These are phyloP conservation scores for Tyrannus savana DNA, from an alignment of 2,113 vertebrate genomes.

Conservation along the genomic window DNA sequence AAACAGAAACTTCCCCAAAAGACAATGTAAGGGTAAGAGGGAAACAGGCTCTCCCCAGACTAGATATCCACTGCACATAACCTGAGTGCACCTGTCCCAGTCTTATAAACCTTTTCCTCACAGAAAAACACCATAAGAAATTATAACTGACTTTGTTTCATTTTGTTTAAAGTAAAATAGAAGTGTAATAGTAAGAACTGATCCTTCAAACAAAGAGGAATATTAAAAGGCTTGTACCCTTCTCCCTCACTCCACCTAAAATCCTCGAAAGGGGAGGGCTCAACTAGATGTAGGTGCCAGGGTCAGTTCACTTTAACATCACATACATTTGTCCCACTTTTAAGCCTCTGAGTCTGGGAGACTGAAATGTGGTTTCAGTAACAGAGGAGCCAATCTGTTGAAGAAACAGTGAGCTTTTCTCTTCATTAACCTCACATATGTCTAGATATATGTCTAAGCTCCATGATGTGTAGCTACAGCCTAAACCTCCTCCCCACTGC, in stretches of 20 bases:
- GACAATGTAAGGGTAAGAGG: neutral
- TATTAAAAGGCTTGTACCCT: neutral
- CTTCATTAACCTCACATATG: neutral
- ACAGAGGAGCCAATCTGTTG: rapidly evolving
- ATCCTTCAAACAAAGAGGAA: neutral
- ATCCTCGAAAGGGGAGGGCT: neutral
- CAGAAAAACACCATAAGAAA: neutral
- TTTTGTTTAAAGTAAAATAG: neutral
- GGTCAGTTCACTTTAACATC: neutral
- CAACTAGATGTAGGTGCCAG: neutral
- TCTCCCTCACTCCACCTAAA: neutral
- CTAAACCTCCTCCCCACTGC: neutral
- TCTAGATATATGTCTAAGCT: neutral
- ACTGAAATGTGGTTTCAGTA: neutral
- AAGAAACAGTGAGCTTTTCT: neutral
- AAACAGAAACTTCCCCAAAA: neutral
- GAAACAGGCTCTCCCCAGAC: neutral
- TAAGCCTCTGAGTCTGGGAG: neutral
- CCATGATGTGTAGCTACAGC: neutral
- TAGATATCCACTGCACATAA: neutral
- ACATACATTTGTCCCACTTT: neutral
- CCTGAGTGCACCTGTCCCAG: neutral
- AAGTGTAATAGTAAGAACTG: neutral
- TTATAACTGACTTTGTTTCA: neutral
- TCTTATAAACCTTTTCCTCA: neutral